Evolutionary conservation across 2,888 invertebrate genomes (phyloP), one percentile per base, ranked within the genome.

Genomic region (Gryllus longicercus): DNA sequence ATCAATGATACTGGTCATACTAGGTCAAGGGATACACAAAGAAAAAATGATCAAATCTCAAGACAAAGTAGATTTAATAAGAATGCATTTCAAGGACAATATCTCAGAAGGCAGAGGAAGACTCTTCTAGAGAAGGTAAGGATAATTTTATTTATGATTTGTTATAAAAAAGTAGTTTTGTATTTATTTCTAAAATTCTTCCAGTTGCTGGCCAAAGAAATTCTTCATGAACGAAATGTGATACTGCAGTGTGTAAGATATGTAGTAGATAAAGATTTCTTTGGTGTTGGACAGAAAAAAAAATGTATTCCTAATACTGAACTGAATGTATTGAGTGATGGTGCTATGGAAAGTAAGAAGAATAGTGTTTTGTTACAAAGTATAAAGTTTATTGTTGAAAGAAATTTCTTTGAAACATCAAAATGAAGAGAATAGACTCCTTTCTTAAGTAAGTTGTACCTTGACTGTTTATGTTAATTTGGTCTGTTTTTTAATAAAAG

Each of bases 221-320:
- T 97, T 83, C 89, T 92, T 82, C 94, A 94, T 84, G 97, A 97
- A 87, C 89, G 97, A 79, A 97, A 97, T 87, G 89, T 94, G 77
- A 89, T 97, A 78, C 89, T 96, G 51, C 97, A 97, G 86, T 97
- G 96, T 88, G 91, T 97, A 63, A 92, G 94, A 83, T 91, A 92
- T 88, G 92, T 96, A 78, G 92, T 93, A 51, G 90, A 92, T 83
- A 93, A 93, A 84, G 92, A 95, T 84, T 96, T 93, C 86, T 95
- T 96, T 78, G 5, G 38, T 50, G 16, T 38, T 25, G 78, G 63
- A 63, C 63, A 63, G n/a, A 14, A 14, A 18, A 63, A 63, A 10
- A 63, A 63, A n/a, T 14, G 8, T 18, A 63, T 63, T 63, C 8
- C 63, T 18, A 10, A 4, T 63, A 16, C 16, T 63, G 63, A 63